Evolutionary conservation across 2,888 invertebrate genomes (phyloP), one percentile per base, ranked within the genome.

Genomic region (Lottia scabra): DNA sequence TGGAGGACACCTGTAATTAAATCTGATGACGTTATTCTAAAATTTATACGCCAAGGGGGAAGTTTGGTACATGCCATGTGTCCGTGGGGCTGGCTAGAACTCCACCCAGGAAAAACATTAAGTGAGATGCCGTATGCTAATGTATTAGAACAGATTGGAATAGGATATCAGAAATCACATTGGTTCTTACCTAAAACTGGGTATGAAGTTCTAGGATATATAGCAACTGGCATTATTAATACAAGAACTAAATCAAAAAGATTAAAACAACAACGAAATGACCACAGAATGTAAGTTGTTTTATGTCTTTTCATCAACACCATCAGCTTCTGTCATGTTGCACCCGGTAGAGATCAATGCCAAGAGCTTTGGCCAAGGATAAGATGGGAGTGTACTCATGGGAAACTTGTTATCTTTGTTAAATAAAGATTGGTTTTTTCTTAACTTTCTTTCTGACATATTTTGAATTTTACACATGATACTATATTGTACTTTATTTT

Each of bases 1-100:
- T 19, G 56, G 19, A 2, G 56, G 56, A 56, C 56, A 6, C 56
- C 56, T 4, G 12, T 56, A 10, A 23, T 56, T 12, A 56, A 56
- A 23, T 23, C 56, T 0, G 56, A 56, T 56, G 56, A 23, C 15
- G 56, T 56, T 8, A 56, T 56, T 12, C 13, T 56, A 15, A 56
- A 56, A 10, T 56, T 56, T 56, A 23, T 56, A 0, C 56, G 56
- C 6, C 56, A 23, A 23, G 56, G 56, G 2, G 56, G 56, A 12
- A 56, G 56, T 56, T 56, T 56, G 23, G 19, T 56, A 23, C 56
- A 56, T 56, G 56, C 56, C 4, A 56, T 56, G 56, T 56, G 56
- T 56, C 56, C 56, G 10, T 56, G 56, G 56, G 56, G 56, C 10
- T 56, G 56, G 56, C 56, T 56, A 12, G 56, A 56, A 56, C 56